Percentiles rank a stretch among this genome's conserved stretches.
Conservation (phyloP, 1,140 invertebrate genomes). For the Thaumetopoea pityocampa region DNA sequence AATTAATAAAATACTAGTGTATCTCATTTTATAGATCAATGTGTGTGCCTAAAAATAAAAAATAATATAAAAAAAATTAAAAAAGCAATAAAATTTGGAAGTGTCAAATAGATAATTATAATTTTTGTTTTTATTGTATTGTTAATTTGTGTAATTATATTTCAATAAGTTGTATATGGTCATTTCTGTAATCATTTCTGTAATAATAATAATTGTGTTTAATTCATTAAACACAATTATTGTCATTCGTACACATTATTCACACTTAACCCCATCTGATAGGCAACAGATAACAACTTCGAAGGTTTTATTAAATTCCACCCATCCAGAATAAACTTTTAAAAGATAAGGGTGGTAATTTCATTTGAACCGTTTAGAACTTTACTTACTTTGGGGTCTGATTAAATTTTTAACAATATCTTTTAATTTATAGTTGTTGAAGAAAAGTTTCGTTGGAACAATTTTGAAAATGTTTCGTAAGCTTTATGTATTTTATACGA, state of each 20-base stretch:
- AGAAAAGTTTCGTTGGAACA: slow-evolving; percentile 16
- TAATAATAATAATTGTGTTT: no score
- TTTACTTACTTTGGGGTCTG: slow-evolving; percentile 29
- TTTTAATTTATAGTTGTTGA: slow-evolving; percentile 32
- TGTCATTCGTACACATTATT: slow-evolving; percentile 22
- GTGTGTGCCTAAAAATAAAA: no score
- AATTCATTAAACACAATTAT: no score
- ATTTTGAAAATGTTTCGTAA: slow-evolving; percentile 2
- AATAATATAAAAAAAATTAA: no score
- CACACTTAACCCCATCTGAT: slow-evolving; percentile 31
- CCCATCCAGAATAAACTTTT: slow-evolving; percentile 36
- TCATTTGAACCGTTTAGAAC: slow-evolving; percentile 39
- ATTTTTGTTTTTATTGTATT: no score
- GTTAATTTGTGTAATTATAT: no score
- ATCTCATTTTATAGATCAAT: no score
- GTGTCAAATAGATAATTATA: no score
- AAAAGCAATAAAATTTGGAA: no score
- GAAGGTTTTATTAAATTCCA: slow-evolving; percentile 43
- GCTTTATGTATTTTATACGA: background rate
- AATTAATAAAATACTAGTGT: no score
- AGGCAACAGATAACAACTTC: slow-evolving; percentile 31
- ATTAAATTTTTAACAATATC: slow-evolving; percentile 45
- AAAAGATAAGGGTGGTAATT: slow-evolving; percentile 38
- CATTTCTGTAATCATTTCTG: no score
- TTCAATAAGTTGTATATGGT: no score